Conservation (phyloP, 2,797 vertebrate genomes). For the Psittacula echo region DNA sequence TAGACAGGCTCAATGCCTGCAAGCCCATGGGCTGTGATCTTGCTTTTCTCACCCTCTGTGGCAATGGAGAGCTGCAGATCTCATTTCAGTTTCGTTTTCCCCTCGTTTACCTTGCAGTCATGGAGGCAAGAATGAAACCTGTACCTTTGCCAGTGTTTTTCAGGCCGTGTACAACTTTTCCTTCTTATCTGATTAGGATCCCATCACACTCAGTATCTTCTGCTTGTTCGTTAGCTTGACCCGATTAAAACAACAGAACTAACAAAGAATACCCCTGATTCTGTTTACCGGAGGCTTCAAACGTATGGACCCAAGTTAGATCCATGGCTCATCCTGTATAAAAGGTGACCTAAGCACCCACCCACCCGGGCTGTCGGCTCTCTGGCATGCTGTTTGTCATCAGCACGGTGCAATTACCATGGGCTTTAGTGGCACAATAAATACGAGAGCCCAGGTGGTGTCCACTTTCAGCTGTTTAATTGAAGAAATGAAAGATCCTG, state of each 20-base stretch:
- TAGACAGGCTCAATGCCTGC: background rate
- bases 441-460: conserved; percentile 63
- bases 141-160: background rate
- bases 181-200: background rate
- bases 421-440: conserved; percentile 69
- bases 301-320: background rate
- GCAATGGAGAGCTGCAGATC: background rate
- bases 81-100: background rate
- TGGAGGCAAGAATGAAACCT: background rate
- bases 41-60: background rate
- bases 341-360: background rate
- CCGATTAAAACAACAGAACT: background rate
- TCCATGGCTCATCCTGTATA: background rate
- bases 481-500: conserved; percentile 73
- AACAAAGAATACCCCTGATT: background rate
- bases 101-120: background rate
- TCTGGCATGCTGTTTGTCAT: conserved; percentile 63
- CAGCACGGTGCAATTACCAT: conserved; percentile 49
- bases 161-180: background rate
- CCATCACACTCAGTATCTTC: background rate
- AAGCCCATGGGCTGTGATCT: background rate
- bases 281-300: background rate
- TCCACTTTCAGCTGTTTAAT: conserved; percentile 73
- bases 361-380: background rate
- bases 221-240: background rate